phyloP scores from a whole-genome alignment of 1,140 invertebrate genomes.

The Lerema accius region DNA sequence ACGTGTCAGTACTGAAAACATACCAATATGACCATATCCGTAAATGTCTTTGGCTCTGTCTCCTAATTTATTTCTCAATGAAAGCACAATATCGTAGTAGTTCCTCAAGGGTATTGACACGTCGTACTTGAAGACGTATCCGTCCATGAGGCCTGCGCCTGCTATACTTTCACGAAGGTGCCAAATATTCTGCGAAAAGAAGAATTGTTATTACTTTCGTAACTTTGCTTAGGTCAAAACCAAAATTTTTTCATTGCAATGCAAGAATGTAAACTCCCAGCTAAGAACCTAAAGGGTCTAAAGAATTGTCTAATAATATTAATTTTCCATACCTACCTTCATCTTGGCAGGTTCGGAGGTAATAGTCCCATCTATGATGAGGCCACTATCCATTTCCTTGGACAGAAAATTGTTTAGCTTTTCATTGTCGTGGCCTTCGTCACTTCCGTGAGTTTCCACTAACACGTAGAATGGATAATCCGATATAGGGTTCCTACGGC shows the following conservation, averaged over 20 bases:
- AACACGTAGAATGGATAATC: slow-evolving; percentile 94
- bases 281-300: too few species aligned
- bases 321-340: slow-evolving; percentile 85
- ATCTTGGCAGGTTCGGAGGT: slow-evolving; percentile 91
- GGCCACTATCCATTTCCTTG: slow-evolving; percentile 86
- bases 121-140: slow-evolving; percentile 98
- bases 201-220: slow-evolving; percentile 17
- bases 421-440: slow-evolving; percentile 91
- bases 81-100: slow-evolving; percentile 93
- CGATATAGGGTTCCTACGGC: slow-evolving; percentile 83
- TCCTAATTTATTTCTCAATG: slow-evolving; percentile 86
- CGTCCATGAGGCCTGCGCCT: slow-evolving; percentile 90
- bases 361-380: slow-evolving; percentile 92
- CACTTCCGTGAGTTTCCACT: slow-evolving; percentile 95
- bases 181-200: slow-evolving; percentile 89
- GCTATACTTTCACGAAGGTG: slow-evolving; percentile 93
- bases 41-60: slow-evolving; percentile 85
- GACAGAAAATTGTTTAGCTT: slow-evolving; percentile 93
- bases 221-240: too few species aligned
- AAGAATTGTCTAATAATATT: too few species aligned
- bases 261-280: too few species aligned
- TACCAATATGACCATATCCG: slow-evolving; percentile 96
- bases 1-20: too few species aligned
- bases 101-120: slow-evolving; percentile 93
- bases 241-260: too few species aligned